Evolutionary conservation across 2,888 invertebrate genomes (phyloP).

Genomic region (Acrobasis consociella): DNA sequence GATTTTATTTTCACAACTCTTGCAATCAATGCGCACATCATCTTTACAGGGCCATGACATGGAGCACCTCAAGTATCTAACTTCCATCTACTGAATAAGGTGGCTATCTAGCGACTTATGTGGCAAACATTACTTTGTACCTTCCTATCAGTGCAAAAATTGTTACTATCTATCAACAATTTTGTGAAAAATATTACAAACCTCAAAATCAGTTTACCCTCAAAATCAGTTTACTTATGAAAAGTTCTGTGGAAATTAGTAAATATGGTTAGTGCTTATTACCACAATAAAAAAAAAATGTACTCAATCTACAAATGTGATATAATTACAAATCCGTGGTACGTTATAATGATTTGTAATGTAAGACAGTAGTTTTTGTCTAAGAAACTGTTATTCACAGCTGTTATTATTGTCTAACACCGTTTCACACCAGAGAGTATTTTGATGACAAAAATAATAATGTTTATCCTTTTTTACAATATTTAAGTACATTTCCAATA

Average conservation of each 20-base stretch:
- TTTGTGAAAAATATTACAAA: slow-evolving; percentile 11
- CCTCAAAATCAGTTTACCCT: neutral
- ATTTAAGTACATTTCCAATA: slow-evolving; percentile 43
- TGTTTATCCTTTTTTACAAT: neutral
- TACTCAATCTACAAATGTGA: neutral
- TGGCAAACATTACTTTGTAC: slow-evolving; percentile 29
- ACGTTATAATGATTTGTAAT: neutral
- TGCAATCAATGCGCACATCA: slow-evolving; percentile 33
- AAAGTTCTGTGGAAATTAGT: neutral
- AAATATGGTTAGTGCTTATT: neutral
- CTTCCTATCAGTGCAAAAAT: slow-evolving; percentile 27
- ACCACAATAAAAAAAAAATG: neutral
- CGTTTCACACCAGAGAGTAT: neutral
- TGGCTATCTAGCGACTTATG: slow-evolving; percentile 41
- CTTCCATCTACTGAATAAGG: slow-evolving; percentile 29
- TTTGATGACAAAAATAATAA: neutral
- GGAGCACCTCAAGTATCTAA: slow-evolving; percentile 43
- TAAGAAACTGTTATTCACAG: too few relatives aligned
- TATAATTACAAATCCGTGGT: neutral
- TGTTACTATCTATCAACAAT: slow-evolving; percentile 13
- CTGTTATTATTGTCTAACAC: slow-evolving; percentile 12
- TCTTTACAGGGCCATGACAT: slow-evolving; percentile 44
- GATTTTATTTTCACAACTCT: slow-evolving; percentile 31
- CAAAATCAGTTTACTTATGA: too few relatives aligned
- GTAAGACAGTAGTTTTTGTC: neutral